phyloP scores from a whole-genome alignment of 2,113 vertebrate genomes.

The Charadrius vociferus region DNA sequence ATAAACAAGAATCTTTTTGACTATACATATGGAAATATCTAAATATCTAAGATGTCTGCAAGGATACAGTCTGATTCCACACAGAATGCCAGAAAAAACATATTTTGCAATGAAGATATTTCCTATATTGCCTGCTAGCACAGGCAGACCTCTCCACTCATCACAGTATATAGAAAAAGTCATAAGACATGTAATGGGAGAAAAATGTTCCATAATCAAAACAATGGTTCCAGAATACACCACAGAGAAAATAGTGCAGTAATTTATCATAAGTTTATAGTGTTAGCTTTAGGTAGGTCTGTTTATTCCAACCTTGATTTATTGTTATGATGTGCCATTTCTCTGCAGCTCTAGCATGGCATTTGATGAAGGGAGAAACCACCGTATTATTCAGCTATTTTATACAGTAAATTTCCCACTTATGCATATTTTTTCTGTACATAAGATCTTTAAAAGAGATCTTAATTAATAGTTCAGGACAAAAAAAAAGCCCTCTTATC shows the following conservation, averaged over 20 bases:
- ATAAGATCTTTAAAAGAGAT: not conserved
- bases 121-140: not conserved
- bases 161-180: not conserved
- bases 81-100: not conserved
- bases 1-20: not conserved
- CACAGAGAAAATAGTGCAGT: not conserved
- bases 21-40: not conserved
- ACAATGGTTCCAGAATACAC: not conserved
- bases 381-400: not conserved
- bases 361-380: not conserved
- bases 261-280: not conserved
- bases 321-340: not conserved
- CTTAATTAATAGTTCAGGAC: not conserved
- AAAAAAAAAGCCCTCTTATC: not conserved
- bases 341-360: not conserved
- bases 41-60: not conserved
- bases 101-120: not conserved
- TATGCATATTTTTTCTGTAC: not conserved
- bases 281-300: not conserved
- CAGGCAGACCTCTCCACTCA: not conserved
- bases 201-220: conserved; percentile 8
- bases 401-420: not conserved
- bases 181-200: not conserved
- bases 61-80: not conserved
- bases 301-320: not conserved